Conservation (phyloP, 2,113 vertebrate genomes). For the Gymnarchus niloticus region DNA sequence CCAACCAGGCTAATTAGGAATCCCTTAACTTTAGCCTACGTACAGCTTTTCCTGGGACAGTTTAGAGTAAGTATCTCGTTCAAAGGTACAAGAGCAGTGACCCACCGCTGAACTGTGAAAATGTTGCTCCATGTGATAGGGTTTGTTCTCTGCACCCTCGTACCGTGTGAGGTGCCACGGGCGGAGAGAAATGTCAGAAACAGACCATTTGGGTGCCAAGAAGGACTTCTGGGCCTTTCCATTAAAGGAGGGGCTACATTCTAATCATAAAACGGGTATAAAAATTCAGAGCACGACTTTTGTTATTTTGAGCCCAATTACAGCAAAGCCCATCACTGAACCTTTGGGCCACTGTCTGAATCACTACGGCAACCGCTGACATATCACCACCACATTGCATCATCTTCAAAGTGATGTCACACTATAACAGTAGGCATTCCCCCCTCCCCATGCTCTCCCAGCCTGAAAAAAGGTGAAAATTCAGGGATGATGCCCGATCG, state of each 20-base stretch:
- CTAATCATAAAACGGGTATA: not conserved
- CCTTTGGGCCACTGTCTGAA: not conserved
- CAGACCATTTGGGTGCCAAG: not conserved
- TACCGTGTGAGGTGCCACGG: too few species aligned
- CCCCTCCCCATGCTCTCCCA: not conserved
- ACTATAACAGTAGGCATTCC: not conserved
- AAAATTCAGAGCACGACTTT: not conserved
- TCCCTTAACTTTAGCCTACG: too few species aligned
- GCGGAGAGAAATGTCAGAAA: too few species aligned
- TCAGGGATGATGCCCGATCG: slow-evolving; percentile 31
- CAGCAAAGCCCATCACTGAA: not conserved
- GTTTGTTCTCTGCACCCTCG: too few species aligned
- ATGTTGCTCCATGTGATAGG: too few species aligned
- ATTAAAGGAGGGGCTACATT: not conserved
- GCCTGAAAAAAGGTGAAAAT: not conserved
- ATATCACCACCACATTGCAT: slow-evolving; percentile 1
- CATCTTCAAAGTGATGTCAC: not conserved
- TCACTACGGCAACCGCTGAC: not conserved
- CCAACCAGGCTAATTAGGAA: too few species aligned
- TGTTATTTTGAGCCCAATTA: not conserved
- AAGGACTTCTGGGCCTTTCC: not conserved
- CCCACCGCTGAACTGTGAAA: too few species aligned
- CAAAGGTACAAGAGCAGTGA: too few species aligned
- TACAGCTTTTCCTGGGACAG: too few species aligned
- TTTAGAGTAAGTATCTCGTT: too few species aligned